Percentiles rank a stretch among this genome's conserved stretches.
Conservation (phyloP, 2,113 vertebrate species). For the Microtus richardsoni region DNA sequence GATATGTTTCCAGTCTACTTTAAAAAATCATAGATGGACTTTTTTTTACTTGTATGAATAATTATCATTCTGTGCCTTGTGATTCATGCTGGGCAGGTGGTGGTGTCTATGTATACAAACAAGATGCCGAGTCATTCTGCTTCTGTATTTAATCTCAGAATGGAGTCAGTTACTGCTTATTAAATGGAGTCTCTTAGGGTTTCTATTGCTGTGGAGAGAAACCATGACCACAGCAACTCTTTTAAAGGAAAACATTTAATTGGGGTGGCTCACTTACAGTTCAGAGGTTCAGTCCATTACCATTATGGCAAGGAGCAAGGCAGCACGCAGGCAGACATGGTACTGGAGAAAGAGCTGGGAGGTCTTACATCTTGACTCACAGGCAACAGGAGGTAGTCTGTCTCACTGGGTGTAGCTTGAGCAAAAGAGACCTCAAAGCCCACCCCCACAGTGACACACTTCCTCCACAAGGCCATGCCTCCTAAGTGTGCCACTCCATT, state of each 20-base stretch:
- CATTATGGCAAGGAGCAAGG: background rate
- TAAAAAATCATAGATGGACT: background rate
- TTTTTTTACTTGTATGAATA: background rate
- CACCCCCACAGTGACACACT: background rate
- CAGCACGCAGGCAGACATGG: background rate
- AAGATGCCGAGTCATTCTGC: background rate
- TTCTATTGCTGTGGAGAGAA: background rate
- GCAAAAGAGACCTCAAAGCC: no score
- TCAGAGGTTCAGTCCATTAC: background rate
- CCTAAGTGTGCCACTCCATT: background rate
- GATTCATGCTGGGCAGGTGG: background rate
- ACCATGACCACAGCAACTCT: background rate
- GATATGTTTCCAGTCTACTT: background rate
- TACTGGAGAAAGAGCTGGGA: background rate
- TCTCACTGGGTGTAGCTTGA: background rate
- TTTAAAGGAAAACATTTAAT: background rate
- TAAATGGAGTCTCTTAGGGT: background rate
- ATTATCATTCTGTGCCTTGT: background rate
- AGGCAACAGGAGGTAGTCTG: background rate
- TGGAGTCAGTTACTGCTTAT: background rate
- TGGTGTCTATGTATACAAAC: background rate
- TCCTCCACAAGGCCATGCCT: background rate
- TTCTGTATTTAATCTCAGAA: background rate
- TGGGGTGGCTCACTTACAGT: background rate
- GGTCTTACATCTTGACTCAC: background rate